Evolutionary conservation across 2,888 invertebrate genomes (phyloP), one percentile per base, ranked within the genome.

Genomic region (Sclerodermus sp.): DNA sequence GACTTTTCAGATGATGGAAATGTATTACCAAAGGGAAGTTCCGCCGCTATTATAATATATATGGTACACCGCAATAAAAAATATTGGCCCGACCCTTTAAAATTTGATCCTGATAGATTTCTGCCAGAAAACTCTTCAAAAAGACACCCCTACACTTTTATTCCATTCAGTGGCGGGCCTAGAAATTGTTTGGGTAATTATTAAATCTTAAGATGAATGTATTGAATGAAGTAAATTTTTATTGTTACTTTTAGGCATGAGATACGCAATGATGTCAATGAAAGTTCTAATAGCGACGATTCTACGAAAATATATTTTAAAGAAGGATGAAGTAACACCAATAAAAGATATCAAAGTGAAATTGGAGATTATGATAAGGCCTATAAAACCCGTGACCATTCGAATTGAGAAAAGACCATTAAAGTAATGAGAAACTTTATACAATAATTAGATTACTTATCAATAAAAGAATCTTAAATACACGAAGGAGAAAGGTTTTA

Each of bases 191-290:
- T 66, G 50, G 69, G 55, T 53, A 40, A 16, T 34, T 51, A n/a
- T 39, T 39, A 2, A 9, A 12, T 34, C 17, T 32, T 30, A 14
- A 42, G 10, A 42, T 6, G 2, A 29, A 13, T 30, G 9, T 6
- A n/a, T 13, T 32, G 4, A 14, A 2, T 32, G 18, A 13, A 18
- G 23, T 29, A 8, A 5, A 29, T 15, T 15, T 32, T 32, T 15
- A 16, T 12, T 8, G 4, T 31, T 32, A 23, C n/a, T 29, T 31
- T 17, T 55, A 78, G 79, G 79, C 9, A 55, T 66, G 15, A 73
- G 73, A 53, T 79, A 79, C 57, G 79, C 77, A 0, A 76, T 79
- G 74, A 76, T 79, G 73, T 73, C 73, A 1, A 73, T 79, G 73
- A 80, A 80, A 57, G 70, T 73, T 0, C 68, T 78, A 0, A 10